Evolutionary conservation across 2,888 invertebrate genomes (phyloP).

Genomic region (Aplocera efformata): DNA sequence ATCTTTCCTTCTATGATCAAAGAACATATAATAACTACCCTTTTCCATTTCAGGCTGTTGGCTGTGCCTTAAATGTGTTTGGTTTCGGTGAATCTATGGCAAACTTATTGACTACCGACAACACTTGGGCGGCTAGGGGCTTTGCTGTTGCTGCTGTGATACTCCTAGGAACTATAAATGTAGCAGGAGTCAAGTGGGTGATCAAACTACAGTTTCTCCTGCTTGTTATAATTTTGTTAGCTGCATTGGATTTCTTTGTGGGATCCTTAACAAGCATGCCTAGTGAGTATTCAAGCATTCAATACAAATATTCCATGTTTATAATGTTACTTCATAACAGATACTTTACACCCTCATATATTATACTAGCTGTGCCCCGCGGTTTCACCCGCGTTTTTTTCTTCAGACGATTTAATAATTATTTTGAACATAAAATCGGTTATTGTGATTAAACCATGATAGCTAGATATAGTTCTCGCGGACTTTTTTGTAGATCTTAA

Average conservation of each 20-base stretch:
- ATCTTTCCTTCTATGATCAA: no score
- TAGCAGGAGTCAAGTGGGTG: constrained; percentile 99
- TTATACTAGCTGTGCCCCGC: no score
- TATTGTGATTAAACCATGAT: no score
- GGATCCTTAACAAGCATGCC: constrained; percentile 91
- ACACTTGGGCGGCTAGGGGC: constrained; percentile 90
- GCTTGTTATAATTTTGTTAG: constrained; percentile 90
- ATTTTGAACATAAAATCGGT: no score
- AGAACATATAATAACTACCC: no score
- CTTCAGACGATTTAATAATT: no score
- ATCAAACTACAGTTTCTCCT: constrained; percentile 96
- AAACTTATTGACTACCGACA: constrained; percentile 86
- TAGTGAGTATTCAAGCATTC: constrained; percentile 73
- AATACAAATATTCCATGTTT: no score
- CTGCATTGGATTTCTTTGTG: constrained; percentile 95
- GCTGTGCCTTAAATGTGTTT: constrained; percentile 96
- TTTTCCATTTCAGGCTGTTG: constrained; percentile 87
- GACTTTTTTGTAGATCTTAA: no score
- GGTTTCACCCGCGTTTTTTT: no score
- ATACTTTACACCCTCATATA: no score
- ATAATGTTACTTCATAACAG: no score
- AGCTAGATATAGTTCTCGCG: no score
- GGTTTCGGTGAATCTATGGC: constrained; percentile 99
- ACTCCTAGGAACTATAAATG: constrained; percentile 92
- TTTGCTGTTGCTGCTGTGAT: constrained; percentile 94